These are phyloP conservation scores for Campylorhamphus procurvoides DNA, from an alignment of 2,113 vertebrate species.

Conservation along the genomic window DNA sequence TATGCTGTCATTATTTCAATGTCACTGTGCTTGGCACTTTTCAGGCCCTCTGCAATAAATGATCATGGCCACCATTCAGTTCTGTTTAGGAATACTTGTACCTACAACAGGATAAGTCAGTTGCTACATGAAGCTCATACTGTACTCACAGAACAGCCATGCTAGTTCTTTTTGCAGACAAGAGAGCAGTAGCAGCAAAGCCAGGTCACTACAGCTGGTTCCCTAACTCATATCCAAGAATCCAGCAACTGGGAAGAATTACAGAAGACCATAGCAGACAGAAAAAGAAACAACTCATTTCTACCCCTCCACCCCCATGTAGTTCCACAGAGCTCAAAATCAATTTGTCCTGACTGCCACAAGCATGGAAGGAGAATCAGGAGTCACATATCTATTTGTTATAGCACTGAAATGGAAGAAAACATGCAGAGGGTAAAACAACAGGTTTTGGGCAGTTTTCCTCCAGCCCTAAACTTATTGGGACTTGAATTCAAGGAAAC, in stretches of 20 bases:
- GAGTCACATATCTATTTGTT: neutral
- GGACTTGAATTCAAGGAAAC: neutral
- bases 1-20: neutral
- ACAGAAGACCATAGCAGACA: neutral
- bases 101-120: neutral
- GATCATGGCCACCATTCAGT: neutral
- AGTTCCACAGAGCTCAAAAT: neutral
- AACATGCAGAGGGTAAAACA: neutral
- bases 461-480: neutral
- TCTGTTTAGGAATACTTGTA: neutral
- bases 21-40: neutral
- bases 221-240: neutral
- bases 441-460: accelerated
- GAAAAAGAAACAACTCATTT: neutral
- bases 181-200: neutral
- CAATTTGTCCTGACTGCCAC: neutral
- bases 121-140: neutral
- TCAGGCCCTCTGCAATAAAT: neutral
- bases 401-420: neutral
- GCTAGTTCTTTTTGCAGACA: neutral
- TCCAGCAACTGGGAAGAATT: neutral
- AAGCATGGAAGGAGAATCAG: neutral
- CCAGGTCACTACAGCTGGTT: neutral
- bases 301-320: neutral
- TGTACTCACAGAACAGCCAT: neutral